Evolutionary conservation across 2,888 invertebrate genomes (phyloP), one percentile per base, ranked within the genome.

Genomic region (Perithous albicinctus): DNA sequence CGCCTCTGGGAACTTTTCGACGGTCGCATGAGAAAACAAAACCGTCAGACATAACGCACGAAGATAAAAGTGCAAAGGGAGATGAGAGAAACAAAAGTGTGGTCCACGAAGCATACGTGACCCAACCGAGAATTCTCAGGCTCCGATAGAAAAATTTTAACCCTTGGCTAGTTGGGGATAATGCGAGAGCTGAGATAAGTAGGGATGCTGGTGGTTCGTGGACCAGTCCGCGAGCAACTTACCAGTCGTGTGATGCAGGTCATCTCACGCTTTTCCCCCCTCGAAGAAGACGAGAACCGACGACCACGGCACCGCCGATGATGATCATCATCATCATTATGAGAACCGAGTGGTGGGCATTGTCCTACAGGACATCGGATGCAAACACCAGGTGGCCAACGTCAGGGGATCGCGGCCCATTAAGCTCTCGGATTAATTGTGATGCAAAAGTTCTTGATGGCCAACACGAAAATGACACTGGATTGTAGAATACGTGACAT

Each of bases 371-470:
- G 86, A 88, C 87, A 84, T 75, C 73, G 64, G 54, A 75, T 61
- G 82, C 74, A 86, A 84, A 85, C 85, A 88, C 90, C 90, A 90
- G 90, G 90, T 90, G 90, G 88, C 86, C 84, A 84, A 88, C 88
- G 90, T 89, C 87, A 85, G 84, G 86, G 86, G 89, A 90, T 89
- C 87, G 85, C 82, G 84, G 84, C 90, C n/a, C 88, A 90, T 90
- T 90, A 90, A 89, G 85, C 84, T 64, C 80, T 80, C 84, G 90
- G 89, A 90, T 90, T 90, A 90, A 90, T 90, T 90, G 89, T 89
- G 78, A 89, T 90, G 90, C 90, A 90, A 90, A 90, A 90, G 88
- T 88, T 86, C 82, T 83, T 85, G 88, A 88, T 88, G 87, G 89
- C 88, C 87, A 87, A 87, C n/a, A n/a, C 86, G 87, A 84, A 86